These are phyloP conservation scores for Myzus persicae DNA, from an alignment of 1,140 invertebrate genomes.

Conservation along the genomic window DNA sequence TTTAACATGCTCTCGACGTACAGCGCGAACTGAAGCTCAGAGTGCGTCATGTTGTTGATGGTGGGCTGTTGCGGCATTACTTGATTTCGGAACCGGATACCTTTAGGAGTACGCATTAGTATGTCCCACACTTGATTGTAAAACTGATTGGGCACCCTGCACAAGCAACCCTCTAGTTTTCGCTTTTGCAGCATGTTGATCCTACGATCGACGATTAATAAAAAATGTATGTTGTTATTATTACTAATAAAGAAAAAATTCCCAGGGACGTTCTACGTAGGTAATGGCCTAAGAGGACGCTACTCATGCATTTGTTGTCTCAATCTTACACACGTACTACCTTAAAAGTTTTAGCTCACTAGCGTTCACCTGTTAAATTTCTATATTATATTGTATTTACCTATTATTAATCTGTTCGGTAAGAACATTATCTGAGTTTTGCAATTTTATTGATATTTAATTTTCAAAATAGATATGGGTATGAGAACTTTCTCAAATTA, in stretches of 20 bases:
- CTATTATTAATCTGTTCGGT: too few relatives aligned
- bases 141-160: conserved; percentile 92
- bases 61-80: conserved; percentile 90
- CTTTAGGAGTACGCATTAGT: conserved; percentile 83
- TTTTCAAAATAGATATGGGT: too few relatives aligned
- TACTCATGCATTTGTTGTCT: too few relatives aligned
- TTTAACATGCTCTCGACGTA: conserved; percentile 93
- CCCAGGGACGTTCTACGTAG: too few relatives aligned
- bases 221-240: not conserved
- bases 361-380: too few relatives aligned
- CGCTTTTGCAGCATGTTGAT: conserved; percentile 79
- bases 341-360: too few relatives aligned
- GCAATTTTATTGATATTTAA: too few relatives aligned
- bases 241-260: not conserved
- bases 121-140: conserved; percentile 97
- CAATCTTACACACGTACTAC: too few relatives aligned
- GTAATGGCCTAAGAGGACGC: too few relatives aligned
- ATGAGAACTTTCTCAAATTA: too few relatives aligned
- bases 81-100: conserved; percentile 86
- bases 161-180: conserved; percentile 93
- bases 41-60: conserved; percentile 93
- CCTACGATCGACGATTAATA: conserved; percentile 65
- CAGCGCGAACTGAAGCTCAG: conserved; percentile 96
- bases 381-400: too few relatives aligned
- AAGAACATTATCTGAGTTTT: too few relatives aligned